Evolutionary conservation across 2,113 vertebrate species (phyloP).

Genomic region (Otus sunia): DNA sequence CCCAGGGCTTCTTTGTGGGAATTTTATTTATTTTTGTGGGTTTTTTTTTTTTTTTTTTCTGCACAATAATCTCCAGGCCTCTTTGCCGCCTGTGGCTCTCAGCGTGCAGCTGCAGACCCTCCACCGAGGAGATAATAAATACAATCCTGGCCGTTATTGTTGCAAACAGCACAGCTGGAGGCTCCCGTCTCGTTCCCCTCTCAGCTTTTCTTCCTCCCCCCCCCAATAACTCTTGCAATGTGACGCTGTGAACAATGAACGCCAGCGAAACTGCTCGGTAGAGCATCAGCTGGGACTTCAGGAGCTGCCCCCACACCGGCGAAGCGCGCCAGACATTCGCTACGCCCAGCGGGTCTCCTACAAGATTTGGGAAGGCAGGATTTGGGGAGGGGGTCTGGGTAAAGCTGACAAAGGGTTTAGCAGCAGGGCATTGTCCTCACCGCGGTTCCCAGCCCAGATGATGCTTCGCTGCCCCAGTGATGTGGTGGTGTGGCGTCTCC

Average conservation of each 20-base stretch:
- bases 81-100: neutral
- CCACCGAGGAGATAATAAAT: conserved; percentile 48
- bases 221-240: neutral
- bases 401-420: neutral
- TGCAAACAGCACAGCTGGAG: conserved; percentile 56
- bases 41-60: neutral
- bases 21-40: conserved; percentile 21
- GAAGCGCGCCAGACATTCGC: accelerated
- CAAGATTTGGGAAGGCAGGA: neutral
- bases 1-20: neutral
- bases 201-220: neutral
- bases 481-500: neutral
- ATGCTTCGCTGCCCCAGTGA: neutral
- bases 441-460: neutral
- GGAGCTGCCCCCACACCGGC: neutral
- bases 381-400: neutral
- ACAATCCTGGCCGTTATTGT: conserved; percentile 34
- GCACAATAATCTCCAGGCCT: neutral
- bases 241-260: neutral
- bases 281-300: neutral
- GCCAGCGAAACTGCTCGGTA: neutral
- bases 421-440: neutral
- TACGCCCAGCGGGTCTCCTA: neutral
- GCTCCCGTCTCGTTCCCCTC: neutral
- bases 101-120: conserved; percentile 45